phyloP scores from a whole-genome alignment of 2,113 vertebrate species.

The Planiliza haematocheilus region DNA sequence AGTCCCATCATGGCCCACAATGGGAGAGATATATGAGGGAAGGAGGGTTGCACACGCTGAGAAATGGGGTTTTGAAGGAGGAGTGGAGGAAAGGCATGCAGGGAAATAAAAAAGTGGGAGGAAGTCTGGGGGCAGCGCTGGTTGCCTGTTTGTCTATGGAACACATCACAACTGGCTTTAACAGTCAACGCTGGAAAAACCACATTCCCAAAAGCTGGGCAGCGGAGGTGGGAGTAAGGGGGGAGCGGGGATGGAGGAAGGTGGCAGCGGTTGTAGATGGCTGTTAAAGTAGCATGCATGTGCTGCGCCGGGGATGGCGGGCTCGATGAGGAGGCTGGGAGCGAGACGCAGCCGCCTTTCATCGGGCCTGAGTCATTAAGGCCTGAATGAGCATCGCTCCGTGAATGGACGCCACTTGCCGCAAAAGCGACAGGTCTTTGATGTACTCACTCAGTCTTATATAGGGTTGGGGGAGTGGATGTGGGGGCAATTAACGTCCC shows the following conservation, averaged over 20 bases:
- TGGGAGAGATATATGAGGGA: conserved; percentile 42
- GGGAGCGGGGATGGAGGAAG: background rate
- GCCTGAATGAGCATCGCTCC: conserved; percentile 61
- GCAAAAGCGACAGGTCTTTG: conserved; percentile 47
- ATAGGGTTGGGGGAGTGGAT: conserved; percentile 13
- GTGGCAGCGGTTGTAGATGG: background rate
- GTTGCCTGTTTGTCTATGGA: conserved; percentile 99
- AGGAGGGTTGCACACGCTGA: conserved; percentile 45
- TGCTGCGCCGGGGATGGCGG: conserved; percentile 28
- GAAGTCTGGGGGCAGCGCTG: conserved; percentile 91
- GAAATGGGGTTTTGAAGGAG: conserved; percentile 44
- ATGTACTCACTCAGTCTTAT: conserved; percentile 56
- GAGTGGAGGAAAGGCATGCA: conserved; percentile 61
- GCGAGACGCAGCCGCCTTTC: conserved; percentile 40
- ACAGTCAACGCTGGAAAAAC: conserved; percentile 84
- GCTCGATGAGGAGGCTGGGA: conserved; percentile 34
- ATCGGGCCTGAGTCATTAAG: conserved; percentile 50
- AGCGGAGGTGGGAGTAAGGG: background rate
- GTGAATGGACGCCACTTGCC: conserved; percentile 54
- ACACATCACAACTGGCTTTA: conserved; percentile 87
- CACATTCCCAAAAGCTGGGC: conserved; percentile 76
- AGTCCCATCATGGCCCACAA: conserved; percentile 41
- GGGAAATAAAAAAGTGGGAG: conserved; percentile 63
- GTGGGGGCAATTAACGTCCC: conserved; percentile 66
- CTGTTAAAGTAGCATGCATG: conserved; percentile 51